phyloP scores from a whole-genome alignment of 2,888 invertebrate species.

The Chydorus sphaericus region DNA sequence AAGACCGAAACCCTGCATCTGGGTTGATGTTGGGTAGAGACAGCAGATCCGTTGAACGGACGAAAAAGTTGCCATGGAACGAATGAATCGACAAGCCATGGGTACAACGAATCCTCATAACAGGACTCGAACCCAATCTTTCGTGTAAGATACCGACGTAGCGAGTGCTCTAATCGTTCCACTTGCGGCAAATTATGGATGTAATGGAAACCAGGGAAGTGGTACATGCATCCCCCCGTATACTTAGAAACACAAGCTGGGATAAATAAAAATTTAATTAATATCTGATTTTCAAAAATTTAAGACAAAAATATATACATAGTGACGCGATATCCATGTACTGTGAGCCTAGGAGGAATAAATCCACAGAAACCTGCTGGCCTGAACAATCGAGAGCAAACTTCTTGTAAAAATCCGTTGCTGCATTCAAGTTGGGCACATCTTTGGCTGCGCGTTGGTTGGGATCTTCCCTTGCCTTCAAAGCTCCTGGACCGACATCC shows the following conservation, averaged over 20 bases:
- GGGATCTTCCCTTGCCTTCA: slow-evolving; percentile 76
- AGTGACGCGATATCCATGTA: slow-evolving; percentile 89
- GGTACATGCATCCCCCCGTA: slow-evolving; percentile 84
- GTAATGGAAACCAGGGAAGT: slow-evolving; percentile 70
- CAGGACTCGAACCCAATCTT: slow-evolving; percentile 99
- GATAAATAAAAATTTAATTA: neutral
- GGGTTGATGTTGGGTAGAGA: slow-evolving; percentile 95
- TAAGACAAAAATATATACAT: slow-evolving; percentile 43
- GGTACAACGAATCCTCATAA: slow-evolving; percentile 91
- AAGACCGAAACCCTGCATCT: slow-evolving; percentile 94
- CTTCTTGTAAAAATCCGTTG: slow-evolving; percentile 95
- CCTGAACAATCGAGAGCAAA: slow-evolving; percentile 91
- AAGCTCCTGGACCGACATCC: slow-evolving; percentile 59
- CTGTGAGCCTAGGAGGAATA: slow-evolving; percentile 84
- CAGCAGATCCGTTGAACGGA: slow-evolving; percentile 88
- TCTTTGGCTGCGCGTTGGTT: slow-evolving; percentile 66
- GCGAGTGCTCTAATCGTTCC: slow-evolving; percentile 55
- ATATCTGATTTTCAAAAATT: neutral
- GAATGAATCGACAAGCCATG: slow-evolving; percentile 87
- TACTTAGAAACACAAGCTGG: slow-evolving; percentile 84
- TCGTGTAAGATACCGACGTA: slow-evolving; percentile 78
- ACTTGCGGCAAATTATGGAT: slow-evolving; percentile 50
- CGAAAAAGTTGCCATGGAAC: slow-evolving; percentile 99
- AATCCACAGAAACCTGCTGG: slow-evolving; percentile 87
- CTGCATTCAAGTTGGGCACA: slow-evolving; percentile 71